Conservation (phyloP, 2,888 invertebrate species). For the Chironomus tentans region DNA sequence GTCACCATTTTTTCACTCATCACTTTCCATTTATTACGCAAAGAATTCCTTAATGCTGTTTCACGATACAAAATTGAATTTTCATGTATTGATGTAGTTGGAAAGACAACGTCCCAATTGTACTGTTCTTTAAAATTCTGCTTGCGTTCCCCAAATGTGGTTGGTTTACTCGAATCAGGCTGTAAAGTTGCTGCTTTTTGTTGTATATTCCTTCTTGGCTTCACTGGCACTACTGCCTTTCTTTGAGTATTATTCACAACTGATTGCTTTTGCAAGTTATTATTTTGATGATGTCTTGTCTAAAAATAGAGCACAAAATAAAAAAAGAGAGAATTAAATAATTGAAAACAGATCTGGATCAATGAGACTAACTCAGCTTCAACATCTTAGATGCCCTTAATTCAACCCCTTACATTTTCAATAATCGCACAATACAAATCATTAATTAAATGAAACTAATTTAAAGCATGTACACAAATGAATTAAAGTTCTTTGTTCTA, state of each 20-base stretch:
- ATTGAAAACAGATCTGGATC: too few relatives aligned
- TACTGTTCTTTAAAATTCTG: conserved; percentile 12
- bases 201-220: neutral
- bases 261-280: neutral
- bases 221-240: neutral
- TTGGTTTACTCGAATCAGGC: neutral
- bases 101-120: conserved; percentile 14
- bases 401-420: too few relatives aligned
- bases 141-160: conserved; percentile 4
- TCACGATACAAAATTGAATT: conserved; percentile 20
- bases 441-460: neutral
- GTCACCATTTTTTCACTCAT: conserved; percentile 9
- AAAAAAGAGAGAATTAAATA: neutral
- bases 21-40: neutral
- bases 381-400: too few relatives aligned
- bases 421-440: too few relatives aligned
- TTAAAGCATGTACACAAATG: neutral
- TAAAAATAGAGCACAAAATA: neutral
- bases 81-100: conserved; percentile 13
- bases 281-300: neutral
- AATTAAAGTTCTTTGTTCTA: conserved; percentile 9
- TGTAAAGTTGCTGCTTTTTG: neutral
- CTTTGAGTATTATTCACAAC: conserved; percentile 3
- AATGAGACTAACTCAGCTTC: too few relatives aligned
- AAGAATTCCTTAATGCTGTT: neutral